Evolutionary conservation across 2,113 vertebrate species (phyloP).

Genomic region (Archilochus colubris): DNA sequence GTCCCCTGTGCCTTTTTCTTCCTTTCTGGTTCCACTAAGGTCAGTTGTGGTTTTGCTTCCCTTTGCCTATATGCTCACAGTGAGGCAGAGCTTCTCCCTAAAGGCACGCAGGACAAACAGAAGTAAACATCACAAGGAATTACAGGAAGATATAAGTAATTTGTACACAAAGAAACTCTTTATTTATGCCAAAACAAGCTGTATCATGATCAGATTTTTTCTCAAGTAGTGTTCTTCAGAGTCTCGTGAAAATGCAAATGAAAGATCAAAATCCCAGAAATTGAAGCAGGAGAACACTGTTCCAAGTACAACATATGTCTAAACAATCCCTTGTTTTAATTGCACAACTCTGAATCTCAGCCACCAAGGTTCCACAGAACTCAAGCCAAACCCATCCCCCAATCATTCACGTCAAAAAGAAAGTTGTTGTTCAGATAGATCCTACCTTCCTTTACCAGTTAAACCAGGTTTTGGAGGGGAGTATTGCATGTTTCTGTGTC

Average conservation of each 20-base stretch:
- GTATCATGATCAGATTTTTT: not conserved
- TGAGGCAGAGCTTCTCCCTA: not conserved
- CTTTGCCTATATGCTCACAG: not conserved
- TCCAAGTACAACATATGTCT: not conserved
- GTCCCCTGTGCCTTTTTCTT: not conserved
- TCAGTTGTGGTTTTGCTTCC: not conserved
- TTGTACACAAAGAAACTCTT: not conserved
- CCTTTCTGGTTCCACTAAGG: not conserved
- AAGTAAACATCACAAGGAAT: not conserved
- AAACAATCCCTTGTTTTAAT: not conserved
- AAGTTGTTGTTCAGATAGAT: conserved; percentile 28
- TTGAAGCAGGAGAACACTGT: not conserved
- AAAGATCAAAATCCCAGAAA: conserved; percentile 2
- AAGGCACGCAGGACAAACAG: not conserved
- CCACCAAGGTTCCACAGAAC: not conserved
- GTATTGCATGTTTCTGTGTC: conserved; percentile 43
- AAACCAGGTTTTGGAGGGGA: conserved; percentile 53
- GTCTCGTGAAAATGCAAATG: not conserved
- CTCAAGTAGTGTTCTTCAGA: not conserved
- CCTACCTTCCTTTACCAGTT: conserved; percentile 42
- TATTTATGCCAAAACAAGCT: not conserved
- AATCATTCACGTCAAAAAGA: not conserved
- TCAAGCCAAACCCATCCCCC: conserved; percentile 30
- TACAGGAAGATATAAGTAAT: not conserved
- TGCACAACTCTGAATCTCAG: not conserved